Evolutionary conservation across 2,797 vertebrate species (phyloP).

Genomic region (Cetoscarus ocellatus): DNA sequence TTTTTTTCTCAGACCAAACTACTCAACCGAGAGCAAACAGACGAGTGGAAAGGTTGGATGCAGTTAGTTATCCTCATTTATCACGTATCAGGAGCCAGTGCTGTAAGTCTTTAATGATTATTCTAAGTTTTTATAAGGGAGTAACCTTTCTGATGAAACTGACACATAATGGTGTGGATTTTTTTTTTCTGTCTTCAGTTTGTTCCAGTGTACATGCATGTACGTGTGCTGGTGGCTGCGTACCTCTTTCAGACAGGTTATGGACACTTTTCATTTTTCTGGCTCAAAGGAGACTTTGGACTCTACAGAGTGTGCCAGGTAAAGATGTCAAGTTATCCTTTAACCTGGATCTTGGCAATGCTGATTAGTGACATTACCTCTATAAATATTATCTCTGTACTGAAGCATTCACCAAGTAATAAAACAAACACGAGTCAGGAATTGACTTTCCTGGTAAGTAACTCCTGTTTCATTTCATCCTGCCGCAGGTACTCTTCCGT

Average conservation of each 20-base stretch:
- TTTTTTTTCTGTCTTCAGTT: conserved; percentile 85
- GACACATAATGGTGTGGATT: neutral
- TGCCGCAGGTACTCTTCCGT: conserved; percentile 93
- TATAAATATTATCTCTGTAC: too few relatives aligned
- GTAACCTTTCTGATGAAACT: neutral
- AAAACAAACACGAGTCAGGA: too few relatives aligned
- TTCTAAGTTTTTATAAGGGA: neutral
- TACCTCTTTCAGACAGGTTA: conserved; percentile 99
- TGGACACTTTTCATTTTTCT: conserved; percentile 99
- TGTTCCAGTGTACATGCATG: conserved; percentile 98
- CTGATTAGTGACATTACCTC: neutral
- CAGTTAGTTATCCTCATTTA: conserved; percentile 99
- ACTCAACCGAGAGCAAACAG: conserved; percentile 97
- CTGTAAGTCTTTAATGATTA: conserved; percentile 85
- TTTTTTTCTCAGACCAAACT: conserved; percentile 88
- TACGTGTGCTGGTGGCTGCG: conserved; percentile 96
- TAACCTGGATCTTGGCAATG: neutral
- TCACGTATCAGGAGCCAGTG: conserved; percentile 98
- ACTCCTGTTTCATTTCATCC: neutral
- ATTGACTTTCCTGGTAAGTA: neutral
- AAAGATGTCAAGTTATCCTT: conserved; percentile 25
- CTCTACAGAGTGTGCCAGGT: conserved; percentile 97
- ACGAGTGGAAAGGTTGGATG: conserved; percentile 99
- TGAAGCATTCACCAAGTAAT: too few relatives aligned
- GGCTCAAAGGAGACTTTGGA: conserved; percentile 98